Base-by-base conservation (phyloP, 2,113 vertebrate species). In the Tetrao urogallus region DNA sequence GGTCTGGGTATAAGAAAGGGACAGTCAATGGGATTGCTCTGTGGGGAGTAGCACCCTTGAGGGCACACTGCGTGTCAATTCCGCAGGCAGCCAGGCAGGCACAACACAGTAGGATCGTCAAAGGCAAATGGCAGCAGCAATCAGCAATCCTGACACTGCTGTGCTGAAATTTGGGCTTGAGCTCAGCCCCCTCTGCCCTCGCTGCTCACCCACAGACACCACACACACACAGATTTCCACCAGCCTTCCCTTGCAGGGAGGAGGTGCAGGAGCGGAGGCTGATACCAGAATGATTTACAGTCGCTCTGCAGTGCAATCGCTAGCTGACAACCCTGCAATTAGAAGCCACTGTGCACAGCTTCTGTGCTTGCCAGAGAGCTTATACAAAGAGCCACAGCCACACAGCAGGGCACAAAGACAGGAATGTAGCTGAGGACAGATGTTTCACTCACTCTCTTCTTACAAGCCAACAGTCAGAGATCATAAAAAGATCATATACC, bases 221-320 rank as follows among this genome's bases (percentile, higher is more conserved):
- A 74, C 15, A 82, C 90, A 95, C 96, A 88, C 18, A 24, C 93
- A 96, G 88, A 92, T 76, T 86, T 81, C 75, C 69, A 88, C 82
- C 58, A 74, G 73, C 52, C 75, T 89, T 91, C 82, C 71, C 91
- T 94, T 70, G 34, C n/a, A 4, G 61, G 89, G 79, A 91, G 90
- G 93, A 90, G 75, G 71, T 73, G 50, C 30, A 1, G 85, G 87
- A 90, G 47, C 5, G 6, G 71, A 89, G 82, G 87, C 85, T 93
- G 88, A 73, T 93, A 43, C 36, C 54, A 8, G 86, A 73, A 58
- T 95, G 92, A 95, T 96, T 96, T 97, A 95, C 89, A 92, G 89
- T 88, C 82, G 16, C 72, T 77, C 82, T 95, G 88, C 86, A 92
- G 89, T 61, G 0, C 8, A 2, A 61, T 25, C 36, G 86, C 83